Evolutionary conservation across 1,140 invertebrate species (phyloP), one percentile per base, ranked within the genome.

Genomic region (Leptinotarsa undecemlineata): DNA sequence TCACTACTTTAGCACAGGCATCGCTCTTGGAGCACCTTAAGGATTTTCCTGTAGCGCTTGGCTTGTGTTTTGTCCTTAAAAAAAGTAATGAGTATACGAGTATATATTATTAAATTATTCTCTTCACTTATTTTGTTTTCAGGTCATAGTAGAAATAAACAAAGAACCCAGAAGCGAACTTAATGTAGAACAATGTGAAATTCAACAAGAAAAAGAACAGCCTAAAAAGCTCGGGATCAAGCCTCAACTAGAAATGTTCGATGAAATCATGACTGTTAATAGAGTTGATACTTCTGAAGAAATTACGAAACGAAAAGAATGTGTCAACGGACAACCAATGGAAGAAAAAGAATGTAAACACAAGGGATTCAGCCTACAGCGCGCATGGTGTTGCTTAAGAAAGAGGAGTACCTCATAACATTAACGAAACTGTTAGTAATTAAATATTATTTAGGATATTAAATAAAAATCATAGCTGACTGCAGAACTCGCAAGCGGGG

Each of bases 321-420:
- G 20, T 33, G 26, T 64, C n/a, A 68, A 67, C 23, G 73, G 20
- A 67, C 47, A 33, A 67, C 42, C 20, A 20, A 75, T 47, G 64
- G 51, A 57, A 57, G 68, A 74, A 48, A 74, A 77, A n/a, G 71
- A 74, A 60, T 19, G 48, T 73, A 42, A 81, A 79, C 73, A 83
- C 79, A 86, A 83, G 81, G 71, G 85, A 64, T 86, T 88, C 72
- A 85, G 82, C 76, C 86, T 88, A 76, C 85, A 85, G 42, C 82
- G 86, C 57, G 87, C 85, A 23, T 88, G 86, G 85, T 88, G 87
- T 78, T 88, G 87, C 71, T 85, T 88, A 71, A 83, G 83, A 1
- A 57, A 15, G 71, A 83, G 86, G 42, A 85, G 87, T 71, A 87
- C 87, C 81, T 87, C 84, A 74, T 84, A 83, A 83, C 72, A 61